Evolutionary conservation across 2,113 vertebrate genomes (phyloP).

Genomic region (Trachemys scripta): DNA sequence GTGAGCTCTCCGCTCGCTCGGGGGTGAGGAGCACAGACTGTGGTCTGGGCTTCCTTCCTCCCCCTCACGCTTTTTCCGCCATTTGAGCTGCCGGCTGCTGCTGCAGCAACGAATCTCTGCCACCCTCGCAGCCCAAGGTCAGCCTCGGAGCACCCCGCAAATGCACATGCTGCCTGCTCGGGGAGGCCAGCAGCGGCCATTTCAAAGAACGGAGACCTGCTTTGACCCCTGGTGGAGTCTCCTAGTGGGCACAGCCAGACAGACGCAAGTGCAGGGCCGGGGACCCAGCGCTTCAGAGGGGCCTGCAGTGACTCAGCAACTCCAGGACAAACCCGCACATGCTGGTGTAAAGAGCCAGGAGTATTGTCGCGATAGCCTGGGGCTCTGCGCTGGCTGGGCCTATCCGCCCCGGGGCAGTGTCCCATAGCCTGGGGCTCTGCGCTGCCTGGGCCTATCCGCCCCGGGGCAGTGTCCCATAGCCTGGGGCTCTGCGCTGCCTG

Average conservation of each 20-base stretch:
- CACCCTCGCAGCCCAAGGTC: neutral
- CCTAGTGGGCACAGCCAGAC: neutral
- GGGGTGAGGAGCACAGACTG: neutral
- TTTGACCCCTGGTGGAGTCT: neutral
- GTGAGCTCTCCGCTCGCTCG: neutral
- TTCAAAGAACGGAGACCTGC: neutral
- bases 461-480: too few species aligned
- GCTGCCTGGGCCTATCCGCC: too few species aligned
- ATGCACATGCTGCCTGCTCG: neutral
- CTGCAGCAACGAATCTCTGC: too few species aligned
- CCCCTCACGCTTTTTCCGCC: neutral
- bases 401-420: too few species aligned
- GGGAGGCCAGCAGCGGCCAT: neutral
- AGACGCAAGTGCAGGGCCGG: neutral
- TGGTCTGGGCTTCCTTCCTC: neutral
- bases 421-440: too few species aligned
- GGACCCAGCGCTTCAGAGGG: neutral
- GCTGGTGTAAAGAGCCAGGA: neutral
- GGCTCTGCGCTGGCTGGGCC: too few species aligned
- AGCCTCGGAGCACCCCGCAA: neutral
- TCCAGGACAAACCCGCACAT: neutral
- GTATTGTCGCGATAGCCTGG: neutral
- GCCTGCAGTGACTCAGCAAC: conserved; percentile 58
- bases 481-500: too few species aligned
- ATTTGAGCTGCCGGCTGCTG: neutral